A percentile compares a stretch with the other conserved stretches of the same genome.
Conservation (phyloP, 2,888 invertebrate species). For the Patella ulyssiponensis region DNA sequence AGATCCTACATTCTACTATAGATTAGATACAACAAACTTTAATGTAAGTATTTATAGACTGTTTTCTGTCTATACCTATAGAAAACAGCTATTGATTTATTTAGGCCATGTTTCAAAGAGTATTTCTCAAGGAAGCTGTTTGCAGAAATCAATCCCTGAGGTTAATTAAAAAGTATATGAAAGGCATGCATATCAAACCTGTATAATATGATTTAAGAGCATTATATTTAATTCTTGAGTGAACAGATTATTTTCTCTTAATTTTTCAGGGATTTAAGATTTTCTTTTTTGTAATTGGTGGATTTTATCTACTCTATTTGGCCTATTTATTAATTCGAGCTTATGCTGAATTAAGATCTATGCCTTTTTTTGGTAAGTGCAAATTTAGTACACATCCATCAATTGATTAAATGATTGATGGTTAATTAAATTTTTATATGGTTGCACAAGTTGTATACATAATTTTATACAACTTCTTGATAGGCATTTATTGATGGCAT, state of each 20-base stretch:
- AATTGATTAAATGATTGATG: no score
- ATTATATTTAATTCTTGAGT: background rate
- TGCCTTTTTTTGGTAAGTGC: slow-evolving; percentile 95
- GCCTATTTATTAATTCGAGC: slow-evolving; percentile 87
- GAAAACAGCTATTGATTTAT: no score
- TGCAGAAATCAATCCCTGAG: background rate
- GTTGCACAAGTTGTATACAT: no score
- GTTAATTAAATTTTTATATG: no score
- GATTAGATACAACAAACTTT: slow-evolving; percentile 79
- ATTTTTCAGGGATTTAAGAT: slow-evolving; percentile 87
- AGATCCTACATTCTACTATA: slow-evolving; percentile 94
- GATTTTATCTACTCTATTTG: slow-evolving; percentile 89
- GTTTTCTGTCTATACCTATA: no score
- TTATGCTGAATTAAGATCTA: slow-evolving; percentile 93
- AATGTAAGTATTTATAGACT: slow-evolving; percentile 47
- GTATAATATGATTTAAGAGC: background rate
- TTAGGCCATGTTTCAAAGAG: no score
- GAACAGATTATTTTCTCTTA: slow-evolving; percentile 12
- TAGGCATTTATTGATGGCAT: no score
- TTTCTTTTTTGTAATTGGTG: slow-evolving; percentile 89
- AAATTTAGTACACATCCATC: no score
- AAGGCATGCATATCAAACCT: background rate
- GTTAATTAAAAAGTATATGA: background rate
- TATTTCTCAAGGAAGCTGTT: no score
- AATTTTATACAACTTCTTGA: no score